Evolutionary conservation across 1,140 invertebrate species (phyloP).

Genomic region (Holcopasites calliopsidis): DNA sequence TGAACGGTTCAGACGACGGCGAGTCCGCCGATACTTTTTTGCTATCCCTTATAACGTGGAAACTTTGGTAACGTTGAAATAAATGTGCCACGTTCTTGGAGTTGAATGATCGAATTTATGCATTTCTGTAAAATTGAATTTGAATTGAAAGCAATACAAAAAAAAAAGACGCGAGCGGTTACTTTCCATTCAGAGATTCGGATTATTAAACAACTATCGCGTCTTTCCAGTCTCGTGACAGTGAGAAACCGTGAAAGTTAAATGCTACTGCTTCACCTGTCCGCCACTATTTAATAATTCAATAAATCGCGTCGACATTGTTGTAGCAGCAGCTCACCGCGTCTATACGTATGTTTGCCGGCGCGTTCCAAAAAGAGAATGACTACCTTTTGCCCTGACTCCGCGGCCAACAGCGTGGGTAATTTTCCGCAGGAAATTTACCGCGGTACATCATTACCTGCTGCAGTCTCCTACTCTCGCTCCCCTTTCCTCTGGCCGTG

Average conservation of each 20-base stretch:
- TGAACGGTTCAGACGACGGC: conserved; percentile 1
- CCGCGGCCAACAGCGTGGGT: conserved; percentile 53
- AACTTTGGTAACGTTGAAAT: no score
- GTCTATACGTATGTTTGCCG: conserved; percentile 21
- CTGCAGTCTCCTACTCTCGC: conserved; percentile 46
- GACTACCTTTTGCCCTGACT: conserved; percentile 50
- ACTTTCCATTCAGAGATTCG: neutral
- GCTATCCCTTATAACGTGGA: neutral
- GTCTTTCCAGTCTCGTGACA: neutral
- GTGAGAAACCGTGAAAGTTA: neutral
- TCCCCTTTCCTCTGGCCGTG: conserved; percentile 21
- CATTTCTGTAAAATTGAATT: no score
- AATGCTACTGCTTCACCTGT: neutral
- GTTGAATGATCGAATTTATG: no score
- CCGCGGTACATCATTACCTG: conserved; percentile 65
- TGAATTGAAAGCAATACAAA: no score
- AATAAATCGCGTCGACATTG: conserved; percentile 37
- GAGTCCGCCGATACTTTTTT: neutral
- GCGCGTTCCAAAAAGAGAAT: conserved; percentile 31
- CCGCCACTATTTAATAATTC: conserved; percentile 31
- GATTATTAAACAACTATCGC: neutral
- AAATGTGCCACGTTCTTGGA: neutral
- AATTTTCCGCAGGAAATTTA: conserved; percentile 67
- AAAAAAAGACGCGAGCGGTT: neutral
- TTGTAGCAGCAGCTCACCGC: neutral